These are phyloP conservation scores for Patella vulgata DNA, from an alignment of 1,140 invertebrate genomes.

Conservation along the genomic window DNA sequence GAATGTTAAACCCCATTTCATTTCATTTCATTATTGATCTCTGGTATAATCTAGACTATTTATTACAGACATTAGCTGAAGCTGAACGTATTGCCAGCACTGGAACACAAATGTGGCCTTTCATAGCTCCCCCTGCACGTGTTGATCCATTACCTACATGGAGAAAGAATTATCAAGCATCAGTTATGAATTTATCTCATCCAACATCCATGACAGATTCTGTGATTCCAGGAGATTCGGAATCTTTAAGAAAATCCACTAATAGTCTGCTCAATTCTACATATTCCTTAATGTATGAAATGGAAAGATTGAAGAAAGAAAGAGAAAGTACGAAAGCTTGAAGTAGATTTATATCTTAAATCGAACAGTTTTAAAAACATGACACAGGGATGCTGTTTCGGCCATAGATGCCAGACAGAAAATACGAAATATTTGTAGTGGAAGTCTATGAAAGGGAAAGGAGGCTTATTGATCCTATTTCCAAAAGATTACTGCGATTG, in stretches of 20 bases:
- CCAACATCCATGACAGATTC: background rate
- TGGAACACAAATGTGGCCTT: constrained; percentile 1
- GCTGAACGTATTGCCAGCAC: constrained; percentile 1
- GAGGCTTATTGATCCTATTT: too few species aligned
- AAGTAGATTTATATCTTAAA: too few species aligned
- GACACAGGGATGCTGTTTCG: too few species aligned
- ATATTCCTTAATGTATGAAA: constrained; percentile 29
- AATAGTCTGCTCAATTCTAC: constrained; percentile 22
- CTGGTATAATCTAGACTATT: too few species aligned
- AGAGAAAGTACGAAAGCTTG: background rate
- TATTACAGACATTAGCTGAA: constrained; percentile 9
- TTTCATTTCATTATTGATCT: too few species aligned
- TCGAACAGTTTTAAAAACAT: too few species aligned
- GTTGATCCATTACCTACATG: constrained; percentile 15
- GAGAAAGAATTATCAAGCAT: constrained; percentile 20
- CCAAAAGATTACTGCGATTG: too few species aligned
- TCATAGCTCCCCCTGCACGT: background rate
- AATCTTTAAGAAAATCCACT: constrained; percentile 1
- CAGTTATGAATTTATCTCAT: constrained; percentile 10
- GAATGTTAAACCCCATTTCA: too few species aligned
- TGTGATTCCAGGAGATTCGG: background rate
- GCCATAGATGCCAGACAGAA: too few species aligned
- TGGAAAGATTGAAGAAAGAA: constrained; percentile 17
- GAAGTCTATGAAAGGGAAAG: too few species aligned
- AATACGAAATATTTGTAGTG: too few species aligned